A percentile compares a stretch with the other conserved stretches of the same genome.
Conservation (phyloP, 2,113 vertebrate genomes). For the Psittacus erithacus region DNA sequence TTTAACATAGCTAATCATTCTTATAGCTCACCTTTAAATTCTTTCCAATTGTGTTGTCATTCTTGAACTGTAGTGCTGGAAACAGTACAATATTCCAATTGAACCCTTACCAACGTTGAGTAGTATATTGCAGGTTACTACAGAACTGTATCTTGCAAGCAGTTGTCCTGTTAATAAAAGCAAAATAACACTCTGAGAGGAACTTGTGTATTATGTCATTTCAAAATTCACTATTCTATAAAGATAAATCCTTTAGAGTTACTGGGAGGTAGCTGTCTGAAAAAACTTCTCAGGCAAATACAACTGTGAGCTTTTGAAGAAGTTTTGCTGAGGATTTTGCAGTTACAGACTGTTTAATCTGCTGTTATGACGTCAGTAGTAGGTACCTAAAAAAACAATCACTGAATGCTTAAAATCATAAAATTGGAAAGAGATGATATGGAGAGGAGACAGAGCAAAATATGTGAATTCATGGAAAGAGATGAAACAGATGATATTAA, state of each 20-base stretch:
- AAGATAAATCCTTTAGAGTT: neutral
- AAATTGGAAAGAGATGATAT: neutral
- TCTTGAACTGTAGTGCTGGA: neutral
- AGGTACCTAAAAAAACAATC: neutral
- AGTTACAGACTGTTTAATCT: neutral
- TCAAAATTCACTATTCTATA: neutral
- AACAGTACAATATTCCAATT: neutral
- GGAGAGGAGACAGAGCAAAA: neutral
- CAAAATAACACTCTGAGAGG: neutral
- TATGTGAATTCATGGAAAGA: neutral
- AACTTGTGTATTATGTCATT: neutral
- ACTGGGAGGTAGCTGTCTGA: neutral
- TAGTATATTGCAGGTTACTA: neutral
- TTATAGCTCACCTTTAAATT: neutral
- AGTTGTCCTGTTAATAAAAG: neutral
- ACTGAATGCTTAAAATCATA: neutral
- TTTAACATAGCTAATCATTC: neutral
- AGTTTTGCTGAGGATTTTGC: neutral
- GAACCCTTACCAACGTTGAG: neutral
- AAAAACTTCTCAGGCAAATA: neutral
- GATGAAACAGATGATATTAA: neutral
- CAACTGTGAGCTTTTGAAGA: neutral
- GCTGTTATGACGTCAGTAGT: neutral
- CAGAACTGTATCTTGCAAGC: neutral
- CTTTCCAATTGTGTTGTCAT: neutral